Base-by-base conservation (phyloP, 2,888 invertebrate genomes). In the Chloromyia formosa region DNA sequence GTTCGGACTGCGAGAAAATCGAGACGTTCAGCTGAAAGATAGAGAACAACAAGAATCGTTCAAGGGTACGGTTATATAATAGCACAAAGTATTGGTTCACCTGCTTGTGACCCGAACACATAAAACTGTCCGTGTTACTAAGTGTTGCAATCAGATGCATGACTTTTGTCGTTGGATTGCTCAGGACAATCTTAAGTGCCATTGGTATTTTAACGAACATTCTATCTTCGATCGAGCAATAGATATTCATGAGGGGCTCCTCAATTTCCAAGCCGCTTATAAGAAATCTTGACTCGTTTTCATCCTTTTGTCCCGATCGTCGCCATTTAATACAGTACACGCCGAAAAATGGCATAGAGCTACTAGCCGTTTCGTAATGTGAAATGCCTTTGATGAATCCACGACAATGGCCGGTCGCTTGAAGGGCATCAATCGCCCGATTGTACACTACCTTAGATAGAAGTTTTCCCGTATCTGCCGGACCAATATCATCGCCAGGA, bases 91-190 rank as follows among this genome's bases (percentile, higher is more conserved):
- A n/a, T 53, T 12, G 35, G 1, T 75, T 75, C 81, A 93, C 92
- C 88, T 96, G 94, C 86, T 95, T 96, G 82, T 96, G 95, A 1
- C 97, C 97, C 76, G 97, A 92, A 86, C 95, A 97, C 93, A 97
- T 96, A 83, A 97, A 97, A 54, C 93, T 93, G 83, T 97, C 96
- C 40, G 84, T 80, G 74, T 82, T 84, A 71, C 82, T 83, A 12
- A 85, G 77, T 12, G 81, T 81, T 22, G 85, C 82, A 75, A 82
- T 82, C 54, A 86, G 80, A 80, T 85, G 84, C 9, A 85, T 77
- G n/a, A 85, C 83, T 78, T 83, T 83, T 27, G 81, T 78, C 18
- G 84, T 82, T 53, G 86, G 84, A 80, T 86, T 86, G 75, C 82
- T 84, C 0, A 86, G 80, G 27, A 84, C 81, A 77, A 86, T 83